Conservation (phyloP, 2,797 vertebrate genomes). For the Sebastiscus tertius region DNA sequence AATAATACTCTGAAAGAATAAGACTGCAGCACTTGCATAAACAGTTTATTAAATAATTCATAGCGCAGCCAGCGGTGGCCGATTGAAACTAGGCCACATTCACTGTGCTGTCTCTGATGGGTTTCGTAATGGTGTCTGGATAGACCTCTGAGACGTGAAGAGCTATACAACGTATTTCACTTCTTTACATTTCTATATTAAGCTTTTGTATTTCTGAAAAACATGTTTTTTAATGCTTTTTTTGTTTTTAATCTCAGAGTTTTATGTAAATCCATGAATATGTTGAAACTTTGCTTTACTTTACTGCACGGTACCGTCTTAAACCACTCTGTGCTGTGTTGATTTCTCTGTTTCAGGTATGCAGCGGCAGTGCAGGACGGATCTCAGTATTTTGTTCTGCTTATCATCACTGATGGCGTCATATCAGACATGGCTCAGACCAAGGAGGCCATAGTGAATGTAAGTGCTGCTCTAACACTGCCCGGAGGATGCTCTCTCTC, state of each 20-base stretch:
- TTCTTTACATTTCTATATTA: conserved; percentile 60
- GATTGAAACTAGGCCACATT: conserved; percentile 77
- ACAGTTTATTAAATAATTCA: conserved; percentile 80
- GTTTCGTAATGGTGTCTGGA: conserved; percentile 64
- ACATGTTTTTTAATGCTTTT: conserved; percentile 13
- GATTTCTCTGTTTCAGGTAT: conserved; percentile 77
- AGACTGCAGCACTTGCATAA: conserved; percentile 74
- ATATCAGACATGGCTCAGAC: conserved; percentile 99
- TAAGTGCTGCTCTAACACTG: conserved; percentile 78
- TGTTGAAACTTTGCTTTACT: neutral
- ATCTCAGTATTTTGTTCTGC: conserved; percentile 95
- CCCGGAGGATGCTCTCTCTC: neutral
- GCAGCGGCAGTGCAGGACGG: conserved; percentile 91
- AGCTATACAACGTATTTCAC: conserved; percentile 42
- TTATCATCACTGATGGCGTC: conserved; percentile 97
- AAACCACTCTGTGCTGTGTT: neutral
- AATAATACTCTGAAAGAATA: conserved; percentile 72
- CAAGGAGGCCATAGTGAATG: conserved; percentile 97
- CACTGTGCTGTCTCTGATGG: conserved; percentile 67
- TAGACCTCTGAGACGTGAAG: conserved; percentile 61
- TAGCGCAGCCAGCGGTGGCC: conserved; percentile 58
- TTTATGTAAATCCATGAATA: neutral
- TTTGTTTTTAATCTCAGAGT: conserved; percentile 3
- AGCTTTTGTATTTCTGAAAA: conserved; percentile 47
- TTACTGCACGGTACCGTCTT: neutral